Evolutionary conservation across 2,113 vertebrate genomes (phyloP).

Genomic region (Origma solitaria): DNA sequence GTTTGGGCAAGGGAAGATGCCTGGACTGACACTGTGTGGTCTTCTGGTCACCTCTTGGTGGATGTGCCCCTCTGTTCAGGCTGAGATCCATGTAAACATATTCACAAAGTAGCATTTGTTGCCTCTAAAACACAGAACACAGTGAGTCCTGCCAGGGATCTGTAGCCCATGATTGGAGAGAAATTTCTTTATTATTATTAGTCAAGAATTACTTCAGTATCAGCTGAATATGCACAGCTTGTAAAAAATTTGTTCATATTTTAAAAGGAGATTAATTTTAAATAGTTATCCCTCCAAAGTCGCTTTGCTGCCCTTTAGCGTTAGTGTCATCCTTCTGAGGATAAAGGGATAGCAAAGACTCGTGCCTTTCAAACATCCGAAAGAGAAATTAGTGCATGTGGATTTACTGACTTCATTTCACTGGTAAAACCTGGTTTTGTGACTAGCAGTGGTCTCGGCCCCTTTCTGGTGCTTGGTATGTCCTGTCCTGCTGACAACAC

Average conservation of each 20-base stretch:
- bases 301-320: neutral
- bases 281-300: neutral
- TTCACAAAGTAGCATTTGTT: neutral
- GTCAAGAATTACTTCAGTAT: neutral
- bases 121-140: neutral
- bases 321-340: neutral
- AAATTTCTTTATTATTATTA: neutral
- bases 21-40: rapidly evolving
- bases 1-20: neutral
- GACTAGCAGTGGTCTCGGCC: neutral
- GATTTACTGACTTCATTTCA: neutral
- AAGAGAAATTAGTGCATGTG: neutral
- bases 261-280: neutral
- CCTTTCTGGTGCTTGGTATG: neutral
- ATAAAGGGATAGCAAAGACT: neutral
- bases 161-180: rapidly evolving
- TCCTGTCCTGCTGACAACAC: neutral
- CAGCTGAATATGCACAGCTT: neutral
- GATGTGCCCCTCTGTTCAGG: neutral
- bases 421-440: neutral
- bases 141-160: rapidly evolving
- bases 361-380: neutral
- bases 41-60: neutral
- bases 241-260: neutral
- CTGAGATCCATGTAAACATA: rapidly evolving